Base-by-base conservation (phyloP, 2,797 vertebrate genomes). In the Coendou prehensilis region DNA sequence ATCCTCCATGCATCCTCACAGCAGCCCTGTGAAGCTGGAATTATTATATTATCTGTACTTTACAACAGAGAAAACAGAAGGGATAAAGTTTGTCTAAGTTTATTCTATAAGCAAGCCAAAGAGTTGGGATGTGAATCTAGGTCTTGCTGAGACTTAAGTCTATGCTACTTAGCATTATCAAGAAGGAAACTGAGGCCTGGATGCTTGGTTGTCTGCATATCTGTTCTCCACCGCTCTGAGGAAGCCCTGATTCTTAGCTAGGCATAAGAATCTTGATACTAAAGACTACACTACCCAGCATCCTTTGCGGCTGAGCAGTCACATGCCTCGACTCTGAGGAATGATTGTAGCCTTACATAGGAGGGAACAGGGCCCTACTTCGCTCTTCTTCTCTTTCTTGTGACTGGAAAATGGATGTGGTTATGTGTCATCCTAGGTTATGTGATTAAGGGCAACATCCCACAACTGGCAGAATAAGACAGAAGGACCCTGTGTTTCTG, bases 241-340 rank as follows among this genome's bases (percentile, higher is more conserved):
- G 61, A 67, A 33, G 11, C 3, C 18, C 22, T 11, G n/a, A 18
- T 13, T 47, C 52, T 54, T 47, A 30, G 10, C 22, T 17, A 88
- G 67, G 50, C 50, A 18, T 4, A 6, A 28, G 45, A 52, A 50
- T 26, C 11, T 10, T 64, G 30, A 87, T 63, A 67, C 13, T 47
- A 64, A 82, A 95, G 23, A 91, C 73, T 76, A 26, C 54, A 50
- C 37, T 93, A 89, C 52, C 61, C 94, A 93, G 47, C 1, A 28
- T 87, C 71, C 94, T 84, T 93, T 73, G 76, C 28, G 45, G 41
- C 8, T 10, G 37, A 18, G 3, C 5, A 30, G 17, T 96, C 91
- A 95, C 28, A 8, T 30, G 93, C 90, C 71, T 81, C n/a, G 63
- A n/a, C 28, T n/a, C 22, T 69, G 28, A 89, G 37, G 57, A 80